These are phyloP conservation scores for Ochlodes sylvanus DNA, from an alignment of 2,888 invertebrate genomes.

Conservation along the genomic window DNA sequence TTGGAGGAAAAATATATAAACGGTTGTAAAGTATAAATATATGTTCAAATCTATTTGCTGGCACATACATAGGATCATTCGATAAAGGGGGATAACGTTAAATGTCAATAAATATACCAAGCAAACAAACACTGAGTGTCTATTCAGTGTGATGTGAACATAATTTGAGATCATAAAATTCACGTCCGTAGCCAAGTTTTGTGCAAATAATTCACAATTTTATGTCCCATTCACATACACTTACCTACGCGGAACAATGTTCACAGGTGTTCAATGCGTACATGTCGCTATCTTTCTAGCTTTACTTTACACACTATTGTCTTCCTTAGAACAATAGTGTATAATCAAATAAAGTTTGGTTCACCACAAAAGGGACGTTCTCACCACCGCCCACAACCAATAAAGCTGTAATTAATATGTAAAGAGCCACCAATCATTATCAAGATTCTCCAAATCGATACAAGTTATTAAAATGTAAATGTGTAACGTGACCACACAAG, in stretches of 20 bases:
- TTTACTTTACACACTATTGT: conserved; percentile 48
- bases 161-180: background rate
- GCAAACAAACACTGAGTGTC: background rate
- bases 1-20: no score
- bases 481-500: conserved; percentile 19
- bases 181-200: conserved; percentile 2
- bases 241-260: conserved; percentile 34
- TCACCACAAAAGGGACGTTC: conserved; percentile 51
- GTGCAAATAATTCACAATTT: conserved; percentile 34
- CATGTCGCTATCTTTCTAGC: conserved; percentile 28
- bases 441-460: conserved; percentile 16
- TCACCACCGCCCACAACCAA: conserved; percentile 50
- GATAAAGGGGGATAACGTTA: no score
- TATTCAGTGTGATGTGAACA: background rate
- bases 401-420: background rate
- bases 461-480: conserved; percentile 25
- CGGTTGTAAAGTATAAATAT: no score
- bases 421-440: conserved; percentile 44
- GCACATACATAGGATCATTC: no score
- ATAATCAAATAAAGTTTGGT: conserved; percentile 62
- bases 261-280: conserved; percentile 53
- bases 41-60: no score
- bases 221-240: conserved; percentile 36
- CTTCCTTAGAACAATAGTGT: conserved; percentile 57
- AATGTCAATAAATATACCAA: background rate